Evolutionary conservation across 2,797 vertebrate species (phyloP), one percentile per base, ranked within the genome.

Genomic region (Molothrus aeneus): DNA sequence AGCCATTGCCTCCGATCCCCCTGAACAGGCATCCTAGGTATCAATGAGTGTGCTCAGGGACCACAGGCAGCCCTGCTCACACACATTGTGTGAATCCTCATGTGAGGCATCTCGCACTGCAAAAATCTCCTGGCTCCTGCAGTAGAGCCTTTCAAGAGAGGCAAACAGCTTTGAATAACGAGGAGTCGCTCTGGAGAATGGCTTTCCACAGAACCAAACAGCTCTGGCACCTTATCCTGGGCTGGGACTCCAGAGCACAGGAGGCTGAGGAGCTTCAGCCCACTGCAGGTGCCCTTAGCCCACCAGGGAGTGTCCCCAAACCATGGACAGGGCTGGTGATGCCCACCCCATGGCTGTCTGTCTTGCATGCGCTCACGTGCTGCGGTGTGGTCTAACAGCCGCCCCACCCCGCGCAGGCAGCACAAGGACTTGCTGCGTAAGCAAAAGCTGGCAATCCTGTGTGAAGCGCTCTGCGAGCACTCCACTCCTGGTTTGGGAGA

Each of bases 391-490:
- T 80, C 95, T 72, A 78, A 68, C 65, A 92, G 87, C 93, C 81
- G 95, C 96, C 96, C 93, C 96, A 94, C 97, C 97, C 96, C 73
- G 77, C 22, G 21, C 96, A 92, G 80, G 28, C 86, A 90, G 95
- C 79, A 96, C 92, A 61, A 87, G 81, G 93, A 96, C 96, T 97
- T 97, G 97, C 96, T 93, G 95, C 25, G 73, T 96, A 96, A 97
- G 97, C 97, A 96, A 80, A 96, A 96, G 96, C 96, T 71, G 89
- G 94, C 93, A 63, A 80, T 92, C 43, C 94, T 71, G 89, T 1
- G 82, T 34, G 1, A 88, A 80, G 90, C 45, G 1, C 88, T 63
- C 72, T 29, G 79, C 0, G 6, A 93, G 88, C 20, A 0, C 92
- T 92, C 51, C 17, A 0, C 85, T 91, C 10, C 11, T 9, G 0